These are phyloP conservation scores for Leptopilina boulardi DNA, from an alignment of 1,140 invertebrate genomes.

Conservation along the genomic window DNA sequence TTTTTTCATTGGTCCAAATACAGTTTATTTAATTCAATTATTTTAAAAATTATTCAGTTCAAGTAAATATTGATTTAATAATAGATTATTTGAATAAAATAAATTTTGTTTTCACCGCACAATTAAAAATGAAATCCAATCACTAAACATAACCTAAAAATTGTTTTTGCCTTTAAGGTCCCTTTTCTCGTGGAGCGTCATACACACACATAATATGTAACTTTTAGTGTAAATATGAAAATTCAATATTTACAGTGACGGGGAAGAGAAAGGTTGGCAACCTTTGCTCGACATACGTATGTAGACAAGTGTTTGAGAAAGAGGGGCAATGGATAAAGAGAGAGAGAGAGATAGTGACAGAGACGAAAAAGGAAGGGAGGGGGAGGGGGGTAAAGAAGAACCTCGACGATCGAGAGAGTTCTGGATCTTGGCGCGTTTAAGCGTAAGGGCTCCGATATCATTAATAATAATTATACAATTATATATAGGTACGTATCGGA, in stretches of 20 bases:
- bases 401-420: constrained; percentile 57
- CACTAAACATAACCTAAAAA: no score
- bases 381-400: constrained; percentile 56
- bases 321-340: not conserved
- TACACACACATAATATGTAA: not conserved
- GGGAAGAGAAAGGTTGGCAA: constrained; percentile 4
- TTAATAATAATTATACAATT: constrained; percentile 79
- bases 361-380: constrained; percentile 51
- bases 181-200: no score
- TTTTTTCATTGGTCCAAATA: no score
- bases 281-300: constrained; percentile 29
- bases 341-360: constrained; percentile 43
- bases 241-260: constrained; percentile 14
- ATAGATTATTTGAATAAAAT: no score
- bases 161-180: no score
- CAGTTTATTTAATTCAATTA: no score
- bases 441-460: constrained; percentile 73
- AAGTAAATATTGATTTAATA: no score
- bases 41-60: no score
- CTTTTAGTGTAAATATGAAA: constrained; percentile 18
- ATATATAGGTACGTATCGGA: constrained; percentile 74
- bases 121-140: no score
- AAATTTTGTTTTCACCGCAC: no score
- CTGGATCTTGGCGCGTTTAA: constrained; percentile 67
- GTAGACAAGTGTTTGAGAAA: constrained; percentile 43